Percentiles rank a stretch among this genome's conserved stretches.
Conservation (phyloP, 1,140 invertebrate genomes). For the Pogonus chalceus region DNA sequence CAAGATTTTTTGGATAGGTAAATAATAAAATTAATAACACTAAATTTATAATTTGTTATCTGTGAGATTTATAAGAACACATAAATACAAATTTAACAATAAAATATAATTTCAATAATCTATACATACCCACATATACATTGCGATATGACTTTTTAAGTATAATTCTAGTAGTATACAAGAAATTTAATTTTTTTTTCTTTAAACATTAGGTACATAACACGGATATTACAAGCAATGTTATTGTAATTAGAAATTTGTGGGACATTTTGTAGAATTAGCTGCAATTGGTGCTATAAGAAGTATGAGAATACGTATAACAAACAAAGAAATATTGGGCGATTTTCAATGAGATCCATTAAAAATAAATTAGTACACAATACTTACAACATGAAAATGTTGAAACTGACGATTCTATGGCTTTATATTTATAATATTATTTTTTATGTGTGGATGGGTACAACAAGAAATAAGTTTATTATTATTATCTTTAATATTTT, state of each 20-base stretch:
- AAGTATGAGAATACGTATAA: no score
- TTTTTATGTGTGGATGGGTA: no score
- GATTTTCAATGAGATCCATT: no score
- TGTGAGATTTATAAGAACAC: conserved; percentile 6
- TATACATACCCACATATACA: conserved; percentile 4
- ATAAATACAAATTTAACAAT: conserved; percentile 7
- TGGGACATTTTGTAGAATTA: neutral
- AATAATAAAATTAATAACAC: neutral
- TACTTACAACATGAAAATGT: no score
- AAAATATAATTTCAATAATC: conserved; percentile 6
- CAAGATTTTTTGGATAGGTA: no score
- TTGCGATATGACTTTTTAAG: conserved; percentile 2
- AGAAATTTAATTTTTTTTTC: neutral
- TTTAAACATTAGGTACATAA: conserved; percentile 3
- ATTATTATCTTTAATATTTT: no score
- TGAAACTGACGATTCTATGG: no score
- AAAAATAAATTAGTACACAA: no score
- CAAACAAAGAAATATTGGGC: no score
- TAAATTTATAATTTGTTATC: neutral
- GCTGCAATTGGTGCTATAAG: conserved; percentile 1
- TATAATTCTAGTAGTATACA: conserved; percentile 4
- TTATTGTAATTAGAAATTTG: neutral
- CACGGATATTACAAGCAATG: conserved; percentile 2
- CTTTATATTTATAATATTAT: no score
- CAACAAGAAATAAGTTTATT: no score